Conservation (phyloP, 2,113 vertebrate species). For the Chlorocebus sabaeus region DNA sequence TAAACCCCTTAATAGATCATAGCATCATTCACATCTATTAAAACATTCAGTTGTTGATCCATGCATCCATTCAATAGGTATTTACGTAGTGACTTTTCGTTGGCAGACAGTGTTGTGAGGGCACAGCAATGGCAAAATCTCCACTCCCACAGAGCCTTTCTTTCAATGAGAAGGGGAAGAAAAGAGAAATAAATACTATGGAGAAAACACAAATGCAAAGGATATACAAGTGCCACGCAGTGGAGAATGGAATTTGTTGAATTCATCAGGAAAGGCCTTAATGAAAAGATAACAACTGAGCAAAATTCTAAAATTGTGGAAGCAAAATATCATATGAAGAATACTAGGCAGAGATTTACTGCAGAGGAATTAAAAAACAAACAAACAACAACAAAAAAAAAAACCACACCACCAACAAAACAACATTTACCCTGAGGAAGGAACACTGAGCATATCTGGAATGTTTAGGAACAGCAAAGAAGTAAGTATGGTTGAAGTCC, state of each 20-base stretch:
- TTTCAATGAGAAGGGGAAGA: neutral
- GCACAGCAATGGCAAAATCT: neutral
- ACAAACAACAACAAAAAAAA: neutral
- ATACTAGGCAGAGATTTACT: neutral
- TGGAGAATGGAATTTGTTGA: conserved; percentile 1
- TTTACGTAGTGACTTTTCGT: neutral
- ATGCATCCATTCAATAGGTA: neutral
- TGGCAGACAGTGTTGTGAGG: neutral
- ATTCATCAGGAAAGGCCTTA: neutral
- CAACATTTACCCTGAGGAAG: neutral
- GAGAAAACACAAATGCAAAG: neutral
- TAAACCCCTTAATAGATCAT: conserved; percentile 12
- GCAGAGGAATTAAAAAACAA: neutral
- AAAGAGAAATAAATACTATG: neutral
- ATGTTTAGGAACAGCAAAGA: neutral
- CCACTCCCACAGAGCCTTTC: neutral
- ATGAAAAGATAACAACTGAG: neutral
- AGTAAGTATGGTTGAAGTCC: too few species aligned
- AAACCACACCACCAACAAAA: neutral
- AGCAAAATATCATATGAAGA: neutral
- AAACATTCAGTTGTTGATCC: neutral
- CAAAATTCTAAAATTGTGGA: neutral
- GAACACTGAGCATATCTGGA: neutral
- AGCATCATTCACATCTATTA: neutral
- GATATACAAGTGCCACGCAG: neutral